Conservation (phyloP, 2,797 vertebrate species). For the Mallotus villosus region DNA sequence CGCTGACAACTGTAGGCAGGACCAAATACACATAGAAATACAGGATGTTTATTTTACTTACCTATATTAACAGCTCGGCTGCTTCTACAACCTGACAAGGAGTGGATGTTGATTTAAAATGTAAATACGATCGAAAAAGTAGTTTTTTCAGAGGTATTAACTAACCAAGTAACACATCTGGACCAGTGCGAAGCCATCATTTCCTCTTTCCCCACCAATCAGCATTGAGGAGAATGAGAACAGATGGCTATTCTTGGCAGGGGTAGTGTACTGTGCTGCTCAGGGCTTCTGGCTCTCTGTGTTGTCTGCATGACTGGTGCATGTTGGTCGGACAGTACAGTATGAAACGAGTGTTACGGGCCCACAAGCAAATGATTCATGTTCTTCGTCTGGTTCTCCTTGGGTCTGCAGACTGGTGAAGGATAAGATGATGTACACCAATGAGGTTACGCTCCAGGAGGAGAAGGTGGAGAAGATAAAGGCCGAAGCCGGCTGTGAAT, state of each 20-base stretch:
- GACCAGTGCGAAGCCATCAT: not conserved
- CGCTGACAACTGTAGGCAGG: not conserved
- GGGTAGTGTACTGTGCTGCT: not conserved
- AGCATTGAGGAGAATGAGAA: slow-evolving; percentile 45
- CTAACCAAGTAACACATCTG: not conserved
- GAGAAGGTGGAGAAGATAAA: slow-evolving; percentile 89
- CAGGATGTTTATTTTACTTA: not conserved
- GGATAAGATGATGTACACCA: slow-evolving; percentile 88
- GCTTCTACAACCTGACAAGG: not conserved
- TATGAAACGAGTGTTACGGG: not conserved
- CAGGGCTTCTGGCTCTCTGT: too few relatives aligned
- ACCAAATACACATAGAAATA: not conserved
- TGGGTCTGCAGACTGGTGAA: slow-evolving; percentile 83
- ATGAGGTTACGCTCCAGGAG: slow-evolving; percentile 89
- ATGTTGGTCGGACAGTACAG: not conserved
- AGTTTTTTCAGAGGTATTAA: not conserved
- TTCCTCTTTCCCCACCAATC: slow-evolving; percentile 42
- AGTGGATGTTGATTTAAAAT: not conserved
- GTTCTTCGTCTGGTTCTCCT: too few relatives aligned
- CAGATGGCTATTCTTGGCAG: slow-evolving; percentile 38
- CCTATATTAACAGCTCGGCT: not conserved
- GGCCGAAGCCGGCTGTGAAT: slow-evolving; percentile 83
- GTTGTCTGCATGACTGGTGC: not conserved
- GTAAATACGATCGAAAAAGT: not conserved
- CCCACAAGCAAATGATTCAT: too few relatives aligned